These are phyloP conservation scores for Guaruba guarouba DNA, from an alignment of 2,113 vertebrate genomes.

Conservation along the genomic window DNA sequence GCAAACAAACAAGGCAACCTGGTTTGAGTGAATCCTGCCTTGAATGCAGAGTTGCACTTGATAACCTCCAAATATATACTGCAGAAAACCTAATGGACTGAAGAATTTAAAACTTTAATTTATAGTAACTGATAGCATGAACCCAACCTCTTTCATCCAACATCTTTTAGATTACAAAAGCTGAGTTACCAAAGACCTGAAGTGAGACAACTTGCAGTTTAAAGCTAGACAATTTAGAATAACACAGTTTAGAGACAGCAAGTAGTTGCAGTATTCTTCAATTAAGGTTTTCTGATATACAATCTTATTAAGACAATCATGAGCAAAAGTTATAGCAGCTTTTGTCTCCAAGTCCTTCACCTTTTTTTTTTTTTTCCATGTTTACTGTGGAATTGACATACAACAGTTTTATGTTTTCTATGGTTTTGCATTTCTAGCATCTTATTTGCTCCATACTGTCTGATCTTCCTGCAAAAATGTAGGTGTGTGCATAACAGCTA, in stretches of 20 bases:
- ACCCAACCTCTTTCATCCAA: not conserved
- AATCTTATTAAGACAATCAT: not conserved
- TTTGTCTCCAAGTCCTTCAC: not conserved
- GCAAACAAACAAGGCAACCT: not conserved
- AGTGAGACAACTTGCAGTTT: not conserved
- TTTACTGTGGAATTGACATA: not conserved
- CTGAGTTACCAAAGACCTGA: not conserved
- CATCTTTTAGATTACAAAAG: not conserved
- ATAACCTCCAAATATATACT: not conserved
- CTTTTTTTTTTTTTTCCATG: no score
- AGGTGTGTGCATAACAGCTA: not conserved
- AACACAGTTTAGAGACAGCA: not conserved
- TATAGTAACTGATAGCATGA: not conserved
- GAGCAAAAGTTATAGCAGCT: not conserved
- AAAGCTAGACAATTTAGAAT: not conserved
- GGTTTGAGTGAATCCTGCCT: not conserved
- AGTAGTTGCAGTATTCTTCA: not conserved
- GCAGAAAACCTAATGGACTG: not conserved
- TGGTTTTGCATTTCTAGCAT: not conserved
- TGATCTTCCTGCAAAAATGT: not conserved
- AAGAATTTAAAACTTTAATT: not conserved
- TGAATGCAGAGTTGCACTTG: not conserved
- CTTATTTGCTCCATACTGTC: not conserved
- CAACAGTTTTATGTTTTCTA: not conserved
- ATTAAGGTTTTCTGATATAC: not conserved